Percentiles rank a stretch among this genome's conserved stretches.
These are phyloP conservation scores for Haliclona indistincta DNA, from an alignment of 37 sponge, comb jelly and placozoan species.

Conservation along the genomic window DNA sequence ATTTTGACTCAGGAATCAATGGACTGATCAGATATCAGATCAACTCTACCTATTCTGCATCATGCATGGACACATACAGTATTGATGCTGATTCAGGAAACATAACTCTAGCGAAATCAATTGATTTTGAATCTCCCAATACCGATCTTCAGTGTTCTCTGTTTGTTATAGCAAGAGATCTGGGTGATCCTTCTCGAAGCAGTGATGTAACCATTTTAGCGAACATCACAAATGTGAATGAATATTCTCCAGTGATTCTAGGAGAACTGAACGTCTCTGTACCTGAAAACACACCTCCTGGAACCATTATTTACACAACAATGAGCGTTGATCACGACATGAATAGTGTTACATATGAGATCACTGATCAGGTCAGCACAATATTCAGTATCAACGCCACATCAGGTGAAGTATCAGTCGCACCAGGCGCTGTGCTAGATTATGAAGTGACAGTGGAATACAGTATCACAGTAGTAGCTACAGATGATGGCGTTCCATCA, in stretches of 20 bases:
- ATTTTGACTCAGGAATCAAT: constrained; percentile 61
- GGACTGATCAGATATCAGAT: constrained; percentile 35
- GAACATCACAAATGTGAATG: constrained; percentile 55
- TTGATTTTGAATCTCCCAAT: constrained; percentile 39
- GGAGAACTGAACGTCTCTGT: constrained; percentile 12
- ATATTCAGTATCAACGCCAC: constrained; percentile 15
- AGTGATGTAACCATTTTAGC: constrained; percentile 14
- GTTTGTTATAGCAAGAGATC: constrained; percentile 50
- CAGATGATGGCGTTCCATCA: constrained; percentile 31
- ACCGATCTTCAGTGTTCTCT: constrained; percentile 25
- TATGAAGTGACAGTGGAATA: constrained; percentile 10
- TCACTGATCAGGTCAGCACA: not conserved
- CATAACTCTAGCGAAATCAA: constrained; percentile 5
- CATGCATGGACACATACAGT: constrained; percentile 15
- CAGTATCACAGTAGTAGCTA: constrained; percentile 23
- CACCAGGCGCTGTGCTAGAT: constrained; percentile 22
- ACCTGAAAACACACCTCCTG: constrained; percentile 44
- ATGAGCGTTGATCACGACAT: constrained; percentile 34
- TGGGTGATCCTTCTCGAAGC: constrained; percentile 31
- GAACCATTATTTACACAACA: constrained; percentile 25
- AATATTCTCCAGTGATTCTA: constrained; percentile 38
- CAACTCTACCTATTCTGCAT: constrained; percentile 7
- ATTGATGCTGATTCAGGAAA: constrained; percentile 20
- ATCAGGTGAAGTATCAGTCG: constrained; percentile 36
- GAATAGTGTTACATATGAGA: not conserved